Conservation (phyloP, 2,888 invertebrate genomes). For the Himalopsyche japonica region DNA sequence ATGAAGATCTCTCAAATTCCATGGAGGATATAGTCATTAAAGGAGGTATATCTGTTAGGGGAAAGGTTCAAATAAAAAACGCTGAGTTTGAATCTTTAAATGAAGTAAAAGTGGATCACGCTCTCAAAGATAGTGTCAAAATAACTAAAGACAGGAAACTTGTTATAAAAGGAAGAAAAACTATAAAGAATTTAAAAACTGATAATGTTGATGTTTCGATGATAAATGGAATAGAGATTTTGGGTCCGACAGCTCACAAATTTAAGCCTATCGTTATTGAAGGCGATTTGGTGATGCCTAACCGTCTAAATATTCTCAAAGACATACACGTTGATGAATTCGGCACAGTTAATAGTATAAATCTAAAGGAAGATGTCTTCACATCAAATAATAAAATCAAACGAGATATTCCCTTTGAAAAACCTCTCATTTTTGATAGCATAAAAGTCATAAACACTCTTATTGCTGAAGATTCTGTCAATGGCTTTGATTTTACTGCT, state of each 20-base stretch:
- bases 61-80: conserved; percentile 19
- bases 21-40: conserved; percentile 18
- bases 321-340: conserved; percentile 21
- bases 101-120: conserved; percentile 17
- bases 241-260: conserved; percentile 32
- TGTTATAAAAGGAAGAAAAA: conserved; percentile 25
- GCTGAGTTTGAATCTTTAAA: conserved; percentile 26
- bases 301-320: conserved; percentile 24
- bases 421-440: conserved; percentile 30
- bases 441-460: conserved; percentile 18
- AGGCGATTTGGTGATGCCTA: conserved; percentile 30
- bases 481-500: conserved; percentile 21
- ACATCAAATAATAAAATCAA: conserved; percentile 5
- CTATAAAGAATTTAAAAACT: conserved; percentile 16
- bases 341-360: conserved; percentile 32
- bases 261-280: conserved; percentile 15
- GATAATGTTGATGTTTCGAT: conserved; percentile 45
- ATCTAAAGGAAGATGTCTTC: conserved; percentile 35
- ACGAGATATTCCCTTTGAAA: not conserved
- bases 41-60: conserved; percentile 28
- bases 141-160: conserved; percentile 25
- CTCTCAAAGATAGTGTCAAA: conserved; percentile 22
- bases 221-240: conserved; percentile 44
- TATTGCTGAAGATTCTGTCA: conserved; percentile 28
- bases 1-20: conserved; percentile 14